Conservation (phyloP, 2,888 invertebrate species). For the Drosophila falleni region DNA sequence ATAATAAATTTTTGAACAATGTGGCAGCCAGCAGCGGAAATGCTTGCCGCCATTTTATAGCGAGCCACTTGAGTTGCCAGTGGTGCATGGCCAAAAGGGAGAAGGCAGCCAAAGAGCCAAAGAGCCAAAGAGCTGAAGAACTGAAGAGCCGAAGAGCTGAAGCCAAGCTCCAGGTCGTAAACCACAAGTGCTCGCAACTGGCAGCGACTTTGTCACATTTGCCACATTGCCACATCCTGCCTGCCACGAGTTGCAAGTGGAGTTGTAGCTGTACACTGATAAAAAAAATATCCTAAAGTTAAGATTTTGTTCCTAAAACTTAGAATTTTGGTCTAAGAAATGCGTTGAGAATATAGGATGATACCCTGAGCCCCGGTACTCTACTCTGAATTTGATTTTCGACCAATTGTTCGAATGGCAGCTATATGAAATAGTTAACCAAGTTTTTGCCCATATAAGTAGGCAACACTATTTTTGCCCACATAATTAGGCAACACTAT, state of each 20-base stretch:
- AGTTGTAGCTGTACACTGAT: slow-evolving; percentile 1
- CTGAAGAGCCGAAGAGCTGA: slow-evolving; percentile 22
- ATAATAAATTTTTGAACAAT: slow-evolving; percentile 77
- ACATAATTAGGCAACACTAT: too few relatives aligned
- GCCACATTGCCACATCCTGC: slow-evolving; percentile 69
- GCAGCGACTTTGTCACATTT: slow-evolving; percentile 79
- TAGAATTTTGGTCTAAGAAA: too few relatives aligned
- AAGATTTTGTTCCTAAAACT: too few relatives aligned
- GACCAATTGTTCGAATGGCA: too few relatives aligned
- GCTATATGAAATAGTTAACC: too few relatives aligned
- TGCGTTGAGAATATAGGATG: too few relatives aligned
- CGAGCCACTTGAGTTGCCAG: slow-evolving; percentile 29
- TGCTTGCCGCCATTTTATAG: slow-evolving; percentile 63
- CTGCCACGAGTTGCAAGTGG: slow-evolving; percentile 13
- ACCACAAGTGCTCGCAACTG: slow-evolving; percentile 73
- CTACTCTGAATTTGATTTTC: too few relatives aligned
- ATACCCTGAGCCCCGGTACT: too few relatives aligned
- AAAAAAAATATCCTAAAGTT: too few relatives aligned
- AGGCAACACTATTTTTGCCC: too few relatives aligned
- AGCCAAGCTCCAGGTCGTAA: slow-evolving; percentile 71
- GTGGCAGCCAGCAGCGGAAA: slow-evolving; percentile 50
- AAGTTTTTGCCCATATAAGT: too few relatives aligned
- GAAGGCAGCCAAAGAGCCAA: slow-evolving; percentile 4
- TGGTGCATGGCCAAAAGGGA: slow-evolving; percentile 16
- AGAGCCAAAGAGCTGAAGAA: slow-evolving; percentile 26